These are phyloP conservation scores for Caenorhabditis inopinata DNA, from an alignment of 1,140 invertebrate species.

Conservation along the genomic window DNA sequence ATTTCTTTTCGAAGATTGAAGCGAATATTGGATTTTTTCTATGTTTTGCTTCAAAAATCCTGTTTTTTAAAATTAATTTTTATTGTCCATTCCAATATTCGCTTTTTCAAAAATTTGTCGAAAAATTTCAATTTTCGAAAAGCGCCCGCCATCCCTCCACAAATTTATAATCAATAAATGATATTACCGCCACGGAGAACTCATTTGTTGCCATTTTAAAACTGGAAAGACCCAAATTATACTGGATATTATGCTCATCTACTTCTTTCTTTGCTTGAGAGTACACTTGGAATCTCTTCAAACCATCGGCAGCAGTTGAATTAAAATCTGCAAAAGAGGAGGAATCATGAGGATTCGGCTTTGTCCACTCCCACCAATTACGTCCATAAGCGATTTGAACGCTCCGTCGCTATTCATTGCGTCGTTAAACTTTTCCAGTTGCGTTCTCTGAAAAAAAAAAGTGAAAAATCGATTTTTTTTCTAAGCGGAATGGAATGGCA, in stretches of 20 bases:
- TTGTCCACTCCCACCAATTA: not conserved
- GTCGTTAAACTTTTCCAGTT: constrained; percentile 17
- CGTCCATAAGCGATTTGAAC: constrained; percentile 25
- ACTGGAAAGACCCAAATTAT: not conserved
- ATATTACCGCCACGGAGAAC: constrained; percentile 30
- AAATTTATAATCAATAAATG: too few relatives aligned
- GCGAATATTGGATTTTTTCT: too few relatives aligned
- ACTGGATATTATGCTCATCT: constrained; percentile 35
- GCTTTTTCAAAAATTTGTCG: too few relatives aligned
- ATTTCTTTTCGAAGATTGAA: too few relatives aligned
- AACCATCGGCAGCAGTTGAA: not conserved
- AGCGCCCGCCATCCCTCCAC: too few relatives aligned
- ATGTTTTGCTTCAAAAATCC: too few relatives aligned
- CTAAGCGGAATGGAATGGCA: not conserved
- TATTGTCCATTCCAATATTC: too few relatives aligned
- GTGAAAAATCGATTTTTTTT: too few relatives aligned
- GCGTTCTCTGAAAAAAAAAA: not conserved
- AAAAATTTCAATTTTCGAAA: too few relatives aligned
- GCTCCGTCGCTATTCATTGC: constrained; percentile 22
- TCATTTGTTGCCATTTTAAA: constrained; percentile 21
- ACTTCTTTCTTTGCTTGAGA: constrained; percentile 36
- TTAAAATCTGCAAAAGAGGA: too few relatives aligned
- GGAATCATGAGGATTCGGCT: not conserved
- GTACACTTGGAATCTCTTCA: constrained; percentile 32
- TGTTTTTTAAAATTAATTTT: too few relatives aligned